phyloP scores from a whole-genome alignment of 1,140 invertebrate genomes.

The Drosophila obscura region DNA sequence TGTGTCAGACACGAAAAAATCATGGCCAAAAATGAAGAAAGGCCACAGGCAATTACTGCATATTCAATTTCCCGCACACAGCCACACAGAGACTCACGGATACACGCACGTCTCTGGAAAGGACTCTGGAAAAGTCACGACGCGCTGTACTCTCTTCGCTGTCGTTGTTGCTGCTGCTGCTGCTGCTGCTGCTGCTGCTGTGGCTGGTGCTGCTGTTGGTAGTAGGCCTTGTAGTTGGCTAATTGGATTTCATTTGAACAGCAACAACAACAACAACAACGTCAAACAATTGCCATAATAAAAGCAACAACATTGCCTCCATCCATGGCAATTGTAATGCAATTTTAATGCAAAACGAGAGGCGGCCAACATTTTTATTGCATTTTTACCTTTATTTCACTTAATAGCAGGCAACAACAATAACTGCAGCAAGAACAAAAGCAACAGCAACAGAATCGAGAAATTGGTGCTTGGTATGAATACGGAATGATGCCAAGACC shows the following conservation, averaged over 20 bases:
- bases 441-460: slow-evolving; percentile 42
- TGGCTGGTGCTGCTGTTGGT: neutral
- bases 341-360: slow-evolving; percentile 82
- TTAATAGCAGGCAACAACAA: slow-evolving; percentile 74
- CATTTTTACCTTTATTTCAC: slow-evolving; percentile 80
- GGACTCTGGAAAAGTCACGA: slow-evolving; percentile 46
- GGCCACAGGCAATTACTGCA: slow-evolving; percentile 66
- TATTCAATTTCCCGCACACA: slow-evolving; percentile 58
- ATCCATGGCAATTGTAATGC: slow-evolving; percentile 79
- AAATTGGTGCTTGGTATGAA: slow-evolving; percentile 83
- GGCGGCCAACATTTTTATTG: slow-evolving; percentile 78
- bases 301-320: slow-evolving; percentile 37
- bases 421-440: slow-evolving; percentile 48
- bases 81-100: slow-evolving; percentile 3
- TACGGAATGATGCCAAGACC: slow-evolving; percentile 77
- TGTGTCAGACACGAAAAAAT: slow-evolving; percentile 61
- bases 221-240: slow-evolving; percentile 75
- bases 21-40: slow-evolving; percentile 71
- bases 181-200: slow-evolving; percentile 13
- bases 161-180: slow-evolving; percentile 15
- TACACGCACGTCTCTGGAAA: slow-evolving; percentile 54
- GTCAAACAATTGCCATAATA: slow-evolving; percentile 59
- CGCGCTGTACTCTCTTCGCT: slow-evolving; percentile 26
- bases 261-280: slow-evolving; percentile 55
- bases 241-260: slow-evolving; percentile 83